Evolutionary conservation across 2,797 vertebrate genomes (phyloP).

Genomic region (Typhlichthys eigenmanni): DNA sequence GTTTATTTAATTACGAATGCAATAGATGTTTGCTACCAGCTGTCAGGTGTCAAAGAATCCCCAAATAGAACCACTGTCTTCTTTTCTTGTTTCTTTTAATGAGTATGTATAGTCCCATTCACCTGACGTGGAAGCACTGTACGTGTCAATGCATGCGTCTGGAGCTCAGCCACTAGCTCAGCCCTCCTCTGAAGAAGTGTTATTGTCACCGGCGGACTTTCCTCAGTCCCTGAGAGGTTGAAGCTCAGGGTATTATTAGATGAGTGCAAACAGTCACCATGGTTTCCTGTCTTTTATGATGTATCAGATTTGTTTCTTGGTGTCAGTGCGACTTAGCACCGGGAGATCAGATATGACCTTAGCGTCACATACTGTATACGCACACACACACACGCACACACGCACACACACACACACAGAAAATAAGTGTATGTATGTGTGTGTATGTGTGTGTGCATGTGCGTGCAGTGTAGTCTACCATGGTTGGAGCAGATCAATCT

Average conservation of each 20-base stretch:
- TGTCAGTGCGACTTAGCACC: constrained; percentile 45
- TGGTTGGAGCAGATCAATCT: constrained; percentile 61
- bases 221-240: constrained; percentile 46
- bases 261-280: constrained; percentile 19
- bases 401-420: constrained; percentile 20
- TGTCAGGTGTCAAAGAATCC: too few relatives aligned
- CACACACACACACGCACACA: constrained; percentile 15
- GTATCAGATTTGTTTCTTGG: constrained; percentile 46
- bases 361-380: constrained; percentile 13
- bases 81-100: constrained; percentile 65
- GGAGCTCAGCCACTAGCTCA: constrained; percentile 61
- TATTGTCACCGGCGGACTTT: constrained; percentile 62
- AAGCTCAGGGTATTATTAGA: constrained; percentile 49
- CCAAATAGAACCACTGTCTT: constrained; percentile 69
- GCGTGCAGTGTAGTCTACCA: constrained; percentile 42
- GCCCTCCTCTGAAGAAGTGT: constrained; percentile 55
- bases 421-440: background rate
- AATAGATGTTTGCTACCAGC: too few relatives aligned
- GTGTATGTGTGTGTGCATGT: constrained; percentile 1
- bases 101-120: too few relatives aligned
- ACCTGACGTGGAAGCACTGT: constrained; percentile 8
- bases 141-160: constrained; percentile 77
- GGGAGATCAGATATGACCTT: constrained; percentile 58
- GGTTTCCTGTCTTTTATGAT: constrained; percentile 41
- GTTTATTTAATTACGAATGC: too few relatives aligned